phyloP scores from a whole-genome alignment of 1,140 invertebrate species.

The Portunus trituberculatus region DNA sequence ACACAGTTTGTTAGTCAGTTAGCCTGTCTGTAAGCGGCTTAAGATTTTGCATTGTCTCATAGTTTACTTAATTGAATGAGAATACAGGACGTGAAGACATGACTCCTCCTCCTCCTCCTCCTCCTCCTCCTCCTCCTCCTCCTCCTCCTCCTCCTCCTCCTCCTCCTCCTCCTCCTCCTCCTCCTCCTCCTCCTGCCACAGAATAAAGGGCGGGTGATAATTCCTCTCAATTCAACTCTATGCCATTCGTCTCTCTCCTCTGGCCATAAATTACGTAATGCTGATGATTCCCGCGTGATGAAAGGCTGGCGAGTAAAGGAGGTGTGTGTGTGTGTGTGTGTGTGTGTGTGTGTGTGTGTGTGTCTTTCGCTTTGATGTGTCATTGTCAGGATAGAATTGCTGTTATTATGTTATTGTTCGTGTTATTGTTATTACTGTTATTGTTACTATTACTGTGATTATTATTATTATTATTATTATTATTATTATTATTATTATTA shows the following conservation, averaged over 20 bases:
- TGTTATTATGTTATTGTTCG: not conserved
- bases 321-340: not conserved
- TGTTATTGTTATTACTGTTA: not conserved
- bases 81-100: not conserved
- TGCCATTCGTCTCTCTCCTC: not conserved
- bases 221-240: not conserved
- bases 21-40: no score
- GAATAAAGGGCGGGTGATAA: not conserved
- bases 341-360: conserved; percentile 38
- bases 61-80: not conserved
- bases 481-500: not conserved
- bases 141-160: not conserved
- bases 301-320: conserved; percentile 25
- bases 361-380: not conserved
- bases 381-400: not conserved
- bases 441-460: not conserved
- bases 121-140: not conserved
- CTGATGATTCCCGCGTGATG: not conserved
- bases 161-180: not conserved
- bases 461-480: conserved; percentile 25
- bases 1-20: no score
- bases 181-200: not conserved
- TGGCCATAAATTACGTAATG: conserved; percentile 31
- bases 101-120: not conserved
- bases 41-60: no score